Base-by-base conservation (phyloP, 2,113 vertebrate species). In the Lethenteron reissneri region DNA sequence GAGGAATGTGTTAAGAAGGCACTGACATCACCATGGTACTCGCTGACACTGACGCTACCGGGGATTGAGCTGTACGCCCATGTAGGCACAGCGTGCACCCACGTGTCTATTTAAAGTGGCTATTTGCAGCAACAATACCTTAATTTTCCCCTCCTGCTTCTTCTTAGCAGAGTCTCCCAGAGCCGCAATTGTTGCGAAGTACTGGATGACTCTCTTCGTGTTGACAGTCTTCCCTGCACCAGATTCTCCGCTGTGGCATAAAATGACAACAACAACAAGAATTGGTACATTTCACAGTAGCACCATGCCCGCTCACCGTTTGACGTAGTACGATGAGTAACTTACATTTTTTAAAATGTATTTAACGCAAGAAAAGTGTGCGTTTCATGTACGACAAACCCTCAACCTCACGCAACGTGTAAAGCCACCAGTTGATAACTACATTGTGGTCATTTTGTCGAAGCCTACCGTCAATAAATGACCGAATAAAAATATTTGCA, bases 141-240 rank as follows among this genome's bases (percentile, higher is more conserved):
- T 73, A 2, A 71, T 71, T 11, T 71, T 73, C 21, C 25, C 14
- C 15, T 72, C 72, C 19, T 15, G 15, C 69, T 73, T 70, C 70
- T 71, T 56, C 69, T 73, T 73, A 9, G 19, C 84, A 17, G 64
- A 68, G 11, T 71, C n/a, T n/a, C 7, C 69, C 12, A 71, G 12
- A 4, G 15, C 41, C 19, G 72, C 72, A 21, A 73, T 73, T 13
- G 56, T 70, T 56, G 72, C 72, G 70, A 73, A 73, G 69, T 73
- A 73, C 72, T 73, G 72, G 69, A 73, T 73, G n/a, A 73, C 72
- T 70, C 72, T 68, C 62, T 73, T 73, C 12, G 72, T 73, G 72
- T 73, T 73, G 14, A 73, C 72, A 58, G 72, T 73, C 10, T 73
- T 73, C 69, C 72, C 72, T 17, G 72, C 72, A 71, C 72, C 72